Evolutionary conservation across 2,113 vertebrate species (phyloP), one percentile per base, ranked within the genome.

Genomic region (Lophius piscatorius): DNA sequence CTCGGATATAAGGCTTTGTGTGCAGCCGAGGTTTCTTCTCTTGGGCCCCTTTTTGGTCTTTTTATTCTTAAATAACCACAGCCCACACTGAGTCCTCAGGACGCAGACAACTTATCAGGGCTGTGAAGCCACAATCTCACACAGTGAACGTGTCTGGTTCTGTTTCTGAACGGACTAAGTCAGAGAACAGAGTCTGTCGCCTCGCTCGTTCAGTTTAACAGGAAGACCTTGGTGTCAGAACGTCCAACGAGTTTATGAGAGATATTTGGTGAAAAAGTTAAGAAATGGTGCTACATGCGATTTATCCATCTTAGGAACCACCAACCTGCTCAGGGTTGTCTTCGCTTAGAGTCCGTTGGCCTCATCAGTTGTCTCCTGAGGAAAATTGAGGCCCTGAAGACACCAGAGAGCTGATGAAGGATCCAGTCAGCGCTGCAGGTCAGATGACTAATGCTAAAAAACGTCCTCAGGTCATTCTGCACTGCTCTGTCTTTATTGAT

Each of bases 401-500:
- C 88, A 94, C 92, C 34, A 91, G 92, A 74, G 94, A 95, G 63
- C 72, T 95, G 40, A 95, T 95, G 94, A 93, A 87, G 34, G 92
- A 96, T 48, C 94, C 94, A 5, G 92, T 96, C 71, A 95, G 94
- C 4, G 92, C 94, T 59, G 90, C 95, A 92, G 94, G 95, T 97
- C 68, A 14, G 69, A 61, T 9, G 3, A 33, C 40, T 55, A 64
- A 54, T 6, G 0, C 12, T 20, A 3, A 20, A 57, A 40, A 34
- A 5, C 38, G 13, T 18, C 1, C 33, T 1, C 5, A 1, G 13
- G 6, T 63, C 13, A 12, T 23, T 44, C 17, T 36, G 8, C 12
- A 2, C n/a, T 8, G 1, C 4, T 4, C 1, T 11, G 42, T 44
- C 13, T 4, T 4, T 7, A 24, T 14, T 26, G 6, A 18, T 29